phyloP scores from a whole-genome alignment of 2,113 vertebrate genomes.

The Serinus canaria region DNA sequence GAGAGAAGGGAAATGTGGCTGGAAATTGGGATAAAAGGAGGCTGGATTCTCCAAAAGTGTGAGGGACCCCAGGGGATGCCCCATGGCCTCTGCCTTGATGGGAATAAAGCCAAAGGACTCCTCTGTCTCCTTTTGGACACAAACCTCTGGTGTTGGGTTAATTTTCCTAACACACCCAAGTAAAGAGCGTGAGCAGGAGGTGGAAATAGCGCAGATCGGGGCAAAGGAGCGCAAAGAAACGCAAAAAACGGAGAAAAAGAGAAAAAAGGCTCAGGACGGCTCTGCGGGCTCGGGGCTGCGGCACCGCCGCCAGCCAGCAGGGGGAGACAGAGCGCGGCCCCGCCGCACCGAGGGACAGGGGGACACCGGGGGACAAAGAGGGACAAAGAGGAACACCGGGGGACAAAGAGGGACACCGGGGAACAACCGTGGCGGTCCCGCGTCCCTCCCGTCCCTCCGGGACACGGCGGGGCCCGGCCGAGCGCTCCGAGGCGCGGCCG shows the following conservation, averaged over 20 bases:
- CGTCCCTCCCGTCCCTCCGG: background rate
- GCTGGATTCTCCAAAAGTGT: too few relatives aligned
- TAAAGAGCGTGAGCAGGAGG: accelerated
- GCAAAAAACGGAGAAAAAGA: accelerated
- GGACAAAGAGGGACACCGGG: too few relatives aligned
- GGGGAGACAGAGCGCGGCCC: background rate
- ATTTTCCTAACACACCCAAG: too few relatives aligned
- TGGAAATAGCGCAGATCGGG: accelerated
- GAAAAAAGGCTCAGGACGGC: accelerated
- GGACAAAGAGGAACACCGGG: too few relatives aligned
- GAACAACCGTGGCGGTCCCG: background rate
- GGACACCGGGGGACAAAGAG: accelerated
- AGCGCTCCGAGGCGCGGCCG: background rate
- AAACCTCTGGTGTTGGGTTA: too few relatives aligned
- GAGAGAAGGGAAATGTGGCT: too few relatives aligned
- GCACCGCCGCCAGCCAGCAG: background rate
- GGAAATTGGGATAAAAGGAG: too few relatives aligned
- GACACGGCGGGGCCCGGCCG: background rate
- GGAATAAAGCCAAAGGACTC: too few relatives aligned
- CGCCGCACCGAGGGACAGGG: background rate
- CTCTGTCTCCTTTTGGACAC: too few relatives aligned
- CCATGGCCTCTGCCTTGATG: too few relatives aligned
- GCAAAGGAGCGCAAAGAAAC: accelerated
- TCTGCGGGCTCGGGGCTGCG: background rate
- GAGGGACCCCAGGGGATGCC: too few relatives aligned